Percentiles rank a stretch among this genome's conserved stretches.
phyloP scores from a whole-genome alignment of 2,888 invertebrate genomes.

The Eristalinus sepulchralis region DNA sequence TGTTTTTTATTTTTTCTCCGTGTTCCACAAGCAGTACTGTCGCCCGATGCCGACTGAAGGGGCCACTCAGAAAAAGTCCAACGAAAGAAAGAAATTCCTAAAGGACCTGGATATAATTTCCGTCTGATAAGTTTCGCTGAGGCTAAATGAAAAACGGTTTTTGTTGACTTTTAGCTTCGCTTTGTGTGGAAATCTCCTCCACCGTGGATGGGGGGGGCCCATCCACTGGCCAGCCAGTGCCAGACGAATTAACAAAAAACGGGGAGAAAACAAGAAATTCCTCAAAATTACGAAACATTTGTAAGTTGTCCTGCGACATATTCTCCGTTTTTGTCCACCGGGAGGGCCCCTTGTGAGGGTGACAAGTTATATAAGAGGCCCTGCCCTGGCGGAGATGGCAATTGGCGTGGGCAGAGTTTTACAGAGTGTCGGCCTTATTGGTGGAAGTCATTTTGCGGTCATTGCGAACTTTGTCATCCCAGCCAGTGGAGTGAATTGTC shows the following conservation, averaged over 20 bases:
- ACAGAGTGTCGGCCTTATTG: not conserved
- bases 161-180: slow-evolving; percentile 42
- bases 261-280: not conserved
- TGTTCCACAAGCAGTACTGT: not conserved
- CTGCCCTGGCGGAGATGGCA: not conserved
- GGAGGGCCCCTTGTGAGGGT: not conserved
- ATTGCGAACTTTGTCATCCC: not conserved
- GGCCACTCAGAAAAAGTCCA: not conserved
- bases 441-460: not conserved
- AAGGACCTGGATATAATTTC: slow-evolving; percentile 11
- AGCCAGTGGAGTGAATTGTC: not conserved
- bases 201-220: not conserved
- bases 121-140: slow-evolving; percentile 18
- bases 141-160: slow-evolving; percentile 44
- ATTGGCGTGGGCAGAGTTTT: not conserved
- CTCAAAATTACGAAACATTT: not conserved
- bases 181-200: slow-evolving; percentile 37
- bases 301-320: not conserved
- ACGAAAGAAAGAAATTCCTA: not conserved
- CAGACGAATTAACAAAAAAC: not conserved
- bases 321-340: not conserved
- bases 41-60: not conserved
- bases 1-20: not conserved
- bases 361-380: not conserved
- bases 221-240: not conserved